These are phyloP conservation scores for Spermophilus dauricus DNA, from an alignment of 2,113 vertebrate species.

Conservation along the genomic window DNA sequence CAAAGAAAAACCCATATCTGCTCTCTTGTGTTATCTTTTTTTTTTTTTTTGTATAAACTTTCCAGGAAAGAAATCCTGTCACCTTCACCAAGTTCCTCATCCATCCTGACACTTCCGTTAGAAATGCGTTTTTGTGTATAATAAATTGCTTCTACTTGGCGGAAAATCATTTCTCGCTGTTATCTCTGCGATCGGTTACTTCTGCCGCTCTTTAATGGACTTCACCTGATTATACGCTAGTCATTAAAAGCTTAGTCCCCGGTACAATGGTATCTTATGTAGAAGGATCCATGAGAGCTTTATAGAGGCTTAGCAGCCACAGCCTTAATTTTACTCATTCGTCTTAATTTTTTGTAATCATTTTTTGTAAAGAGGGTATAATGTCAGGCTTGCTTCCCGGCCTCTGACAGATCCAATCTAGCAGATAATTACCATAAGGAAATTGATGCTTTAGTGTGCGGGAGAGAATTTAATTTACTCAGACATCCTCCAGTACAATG, in stretches of 20 bases:
- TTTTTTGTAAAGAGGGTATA: slow-evolving; percentile 99
- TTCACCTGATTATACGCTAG: slow-evolving; percentile 94
- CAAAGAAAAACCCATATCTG: background rate
- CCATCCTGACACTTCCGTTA: slow-evolving; percentile 85
- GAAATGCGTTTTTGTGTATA: slow-evolving; percentile 87
- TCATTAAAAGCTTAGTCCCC: slow-evolving; percentile 96
- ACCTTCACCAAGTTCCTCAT: slow-evolving; percentile 83
- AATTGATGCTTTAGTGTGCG: slow-evolving; percentile 99
- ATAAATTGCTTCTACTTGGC: slow-evolving; percentile 91
- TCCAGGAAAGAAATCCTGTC: slow-evolving; percentile 84
- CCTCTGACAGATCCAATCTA: slow-evolving; percentile 99
- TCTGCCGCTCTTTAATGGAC: slow-evolving; percentile 91
- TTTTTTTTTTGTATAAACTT: slow-evolving; percentile 70
- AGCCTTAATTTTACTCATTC: slow-evolving; percentile 98
- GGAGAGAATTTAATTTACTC: slow-evolving; percentile 99
- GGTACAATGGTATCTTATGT: slow-evolving; percentile 94
- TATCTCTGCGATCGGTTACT: slow-evolving; percentile 90
- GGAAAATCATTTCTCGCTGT: slow-evolving; percentile 89
- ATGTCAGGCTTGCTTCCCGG: slow-evolving; percentile 99
- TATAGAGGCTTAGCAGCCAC: slow-evolving; percentile 93
- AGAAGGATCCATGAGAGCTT: slow-evolving; percentile 95
- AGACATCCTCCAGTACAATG: slow-evolving; percentile 98
- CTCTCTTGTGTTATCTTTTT: slow-evolving; percentile 26
- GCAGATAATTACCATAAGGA: slow-evolving; percentile 99
- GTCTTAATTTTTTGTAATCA: slow-evolving; percentile 98